These are phyloP conservation scores for Ascaphus truei DNA, from an alignment of 2,113 vertebrate genomes.

Conservation along the genomic window DNA sequence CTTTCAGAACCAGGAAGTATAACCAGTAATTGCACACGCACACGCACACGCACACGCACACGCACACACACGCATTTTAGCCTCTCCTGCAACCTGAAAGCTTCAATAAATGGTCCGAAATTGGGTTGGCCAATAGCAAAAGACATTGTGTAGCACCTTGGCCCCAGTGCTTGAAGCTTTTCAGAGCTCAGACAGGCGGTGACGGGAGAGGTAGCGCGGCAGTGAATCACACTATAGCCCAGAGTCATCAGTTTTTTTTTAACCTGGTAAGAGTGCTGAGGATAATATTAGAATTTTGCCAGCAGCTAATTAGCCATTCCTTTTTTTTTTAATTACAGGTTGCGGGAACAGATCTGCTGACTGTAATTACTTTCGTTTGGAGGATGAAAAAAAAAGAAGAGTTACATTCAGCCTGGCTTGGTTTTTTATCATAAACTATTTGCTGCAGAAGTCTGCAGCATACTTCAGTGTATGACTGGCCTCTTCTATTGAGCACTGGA, in stretches of 20 bases:
- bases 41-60: too few species aligned
- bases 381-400: neutral
- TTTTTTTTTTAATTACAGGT: slow-evolving; percentile 24
- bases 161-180: too few species aligned
- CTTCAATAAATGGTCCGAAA: too few species aligned
- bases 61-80: too few species aligned
- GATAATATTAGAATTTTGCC: slow-evolving; percentile 32
- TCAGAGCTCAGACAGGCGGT: slow-evolving; percentile 7
- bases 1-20: too few species aligned
- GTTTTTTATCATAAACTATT: neutral
- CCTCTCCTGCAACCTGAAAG: too few species aligned
- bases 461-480: neutral
- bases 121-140: too few species aligned
- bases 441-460: neutral
- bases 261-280: neutral
- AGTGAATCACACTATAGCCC: slow-evolving; percentile 29
- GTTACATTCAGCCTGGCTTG: neutral
- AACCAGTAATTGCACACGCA: too few species aligned
- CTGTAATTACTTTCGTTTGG: slow-evolving; percentile 13
- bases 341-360: slow-evolving; percentile 21
- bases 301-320: slow-evolving; percentile 20
- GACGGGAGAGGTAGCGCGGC: neutral
- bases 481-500: neutral
- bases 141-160: too few species aligned
- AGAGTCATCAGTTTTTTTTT: slow-evolving; percentile 13